These are phyloP conservation scores for Brenthis hecate DNA, from an alignment of 2,888 invertebrate species.

Conservation along the genomic window DNA sequence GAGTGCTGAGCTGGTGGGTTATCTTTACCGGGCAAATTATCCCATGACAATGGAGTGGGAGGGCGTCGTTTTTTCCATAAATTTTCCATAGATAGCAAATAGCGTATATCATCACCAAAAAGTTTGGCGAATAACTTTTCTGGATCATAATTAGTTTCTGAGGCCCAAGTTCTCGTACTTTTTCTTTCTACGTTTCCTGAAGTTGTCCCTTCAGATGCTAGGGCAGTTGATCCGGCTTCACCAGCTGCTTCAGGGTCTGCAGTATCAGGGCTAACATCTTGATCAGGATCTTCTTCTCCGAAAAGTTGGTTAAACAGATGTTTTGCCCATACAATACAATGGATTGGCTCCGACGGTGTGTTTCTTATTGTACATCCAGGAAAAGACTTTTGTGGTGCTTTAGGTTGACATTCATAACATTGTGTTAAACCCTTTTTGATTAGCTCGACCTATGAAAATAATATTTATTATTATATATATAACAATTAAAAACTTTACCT, in stretches of 20 bases:
- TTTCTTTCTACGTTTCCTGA: conserved; percentile 82
- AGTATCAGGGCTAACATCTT: conserved; percentile 98
- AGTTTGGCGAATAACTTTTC: conserved; percentile 95
- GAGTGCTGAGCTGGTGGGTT: conserved; percentile 66
- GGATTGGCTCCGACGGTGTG: conserved; percentile 99
- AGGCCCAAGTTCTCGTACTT: conserved; percentile 95
- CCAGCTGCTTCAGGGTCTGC: conserved; percentile 96
- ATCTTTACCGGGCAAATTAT: conserved; percentile 83
- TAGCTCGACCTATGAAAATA: conserved; percentile 84
- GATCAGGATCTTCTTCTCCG: conserved; percentile 96
- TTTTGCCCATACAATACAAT: conserved; percentile 99
- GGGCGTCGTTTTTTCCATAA: conserved; percentile 95
- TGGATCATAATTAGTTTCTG: conserved; percentile 90
- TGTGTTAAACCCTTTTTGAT: conserved; percentile 94
- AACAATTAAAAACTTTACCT: background rate
- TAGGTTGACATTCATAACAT: conserved; percentile 98
- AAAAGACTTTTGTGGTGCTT: conserved; percentile 94
- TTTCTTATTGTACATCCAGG: conserved; percentile 99
- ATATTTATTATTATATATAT: background rate
- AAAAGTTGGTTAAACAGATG: conserved; percentile 99
- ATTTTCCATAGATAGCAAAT: conserved; percentile 96
- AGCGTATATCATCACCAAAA: conserved; percentile 96
- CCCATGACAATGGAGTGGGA: conserved; percentile 91
- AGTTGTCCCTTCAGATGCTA: conserved; percentile 70
- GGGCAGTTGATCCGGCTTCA: conserved; percentile 84